These are phyloP conservation scores for Thamnophis sirtalis DNA, from an alignment of 2,113 vertebrate genomes.

Conservation along the genomic window DNA sequence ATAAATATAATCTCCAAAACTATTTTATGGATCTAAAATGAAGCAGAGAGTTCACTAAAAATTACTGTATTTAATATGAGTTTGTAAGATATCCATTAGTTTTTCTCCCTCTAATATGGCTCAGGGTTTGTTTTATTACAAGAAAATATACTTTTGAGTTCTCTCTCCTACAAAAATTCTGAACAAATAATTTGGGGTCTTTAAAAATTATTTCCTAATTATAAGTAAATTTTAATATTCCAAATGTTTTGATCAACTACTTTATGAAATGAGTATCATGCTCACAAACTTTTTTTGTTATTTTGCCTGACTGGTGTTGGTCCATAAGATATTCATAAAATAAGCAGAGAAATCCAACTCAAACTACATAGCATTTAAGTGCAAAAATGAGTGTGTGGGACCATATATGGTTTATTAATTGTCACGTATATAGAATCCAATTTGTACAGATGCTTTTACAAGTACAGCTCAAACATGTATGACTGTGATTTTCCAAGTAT, in stretches of 20 bases:
- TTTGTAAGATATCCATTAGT: neutral
- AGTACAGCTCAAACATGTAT: neutral
- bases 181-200: neutral
- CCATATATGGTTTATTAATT: neutral
- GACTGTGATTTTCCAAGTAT: neutral
- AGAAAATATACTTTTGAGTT: neutral
- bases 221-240: neutral
- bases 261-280: neutral
- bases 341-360: neutral
- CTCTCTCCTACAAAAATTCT: neutral
- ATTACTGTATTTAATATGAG: neutral
- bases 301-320: neutral
- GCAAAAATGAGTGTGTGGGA: neutral
- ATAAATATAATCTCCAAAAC: neutral
- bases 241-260: neutral
- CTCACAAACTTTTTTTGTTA: neutral
- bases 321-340: neutral
- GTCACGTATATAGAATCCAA: neutral
- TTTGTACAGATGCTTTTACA: neutral
- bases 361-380: neutral
- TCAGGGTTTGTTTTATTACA: neutral
- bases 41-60: neutral
- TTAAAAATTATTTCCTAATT: neutral
- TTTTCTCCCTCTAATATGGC: neutral
- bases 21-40: neutral